Base-by-base conservation (phyloP, 2,113 vertebrate genomes). In the Bubalus kerabau region DNA sequence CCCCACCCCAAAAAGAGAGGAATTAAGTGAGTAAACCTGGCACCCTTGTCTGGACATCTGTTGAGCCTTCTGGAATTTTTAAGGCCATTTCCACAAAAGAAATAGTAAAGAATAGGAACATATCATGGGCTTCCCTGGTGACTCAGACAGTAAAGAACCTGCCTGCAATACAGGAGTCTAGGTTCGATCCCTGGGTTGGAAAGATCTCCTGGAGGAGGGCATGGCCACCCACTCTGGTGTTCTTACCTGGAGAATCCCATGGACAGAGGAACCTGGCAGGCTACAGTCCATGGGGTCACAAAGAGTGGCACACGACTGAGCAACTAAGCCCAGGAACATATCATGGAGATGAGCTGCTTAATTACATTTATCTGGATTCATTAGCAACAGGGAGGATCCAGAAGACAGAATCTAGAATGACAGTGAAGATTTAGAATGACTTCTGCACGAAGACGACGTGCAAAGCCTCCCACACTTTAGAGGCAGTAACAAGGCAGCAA, bases 241-340 rank as follows among this genome's bases (percentile, higher is more conserved):
- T 74, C n/a, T 74, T 40, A n/a, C 67, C 67, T 74, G 67, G 19
- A 74, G n/a, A 74, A 40, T 40, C 67, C 67, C 67, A 13, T 3
- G n/a, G 19, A 74, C 67, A 40, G 19, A 23, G 67, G 67, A 40
- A 6, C 67, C 67, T 12, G 10, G 19, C 0, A 0, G 67, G n/a
- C n/a, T 40, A 36, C n/a, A 13, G 19, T 74, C 19, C 5, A 0
- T 40, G n/a, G 10, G 67, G n/a, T 74, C 5, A 0, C 67, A 36
- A 12, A 81, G 67, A 40, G 19, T 23, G 11, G 21, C n/a, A 40
- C 36, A 74, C 0, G 0, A 13, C n/a, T 74, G 36, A 74, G 67
- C 1, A 0, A 6, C 36, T 40, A 13, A 40, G 10, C 36, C 40
- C n/a, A 71, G 67, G 19, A 40, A 11, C n/a, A 12, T 23, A 50